phyloP scores from a whole-genome alignment of 2,113 vertebrate species.

The Pelecanoides urinatrix region DNA sequence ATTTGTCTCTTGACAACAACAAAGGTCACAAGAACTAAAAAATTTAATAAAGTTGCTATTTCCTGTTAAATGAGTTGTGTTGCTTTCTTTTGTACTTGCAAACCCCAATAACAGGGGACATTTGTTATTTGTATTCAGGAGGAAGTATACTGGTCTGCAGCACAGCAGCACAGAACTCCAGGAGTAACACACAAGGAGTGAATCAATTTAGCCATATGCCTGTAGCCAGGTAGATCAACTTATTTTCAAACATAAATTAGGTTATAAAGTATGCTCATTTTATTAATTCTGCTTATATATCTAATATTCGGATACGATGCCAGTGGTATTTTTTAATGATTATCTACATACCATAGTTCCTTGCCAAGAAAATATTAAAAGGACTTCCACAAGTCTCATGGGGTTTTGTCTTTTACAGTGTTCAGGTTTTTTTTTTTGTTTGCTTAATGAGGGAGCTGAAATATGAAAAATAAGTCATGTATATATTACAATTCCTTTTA shows the following conservation, averaged over 20 bases:
- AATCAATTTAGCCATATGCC: not conserved
- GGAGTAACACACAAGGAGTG: not conserved
- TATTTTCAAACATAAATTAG: not conserved
- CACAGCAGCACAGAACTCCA: not conserved
- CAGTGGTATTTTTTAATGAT: conserved; percentile 2
- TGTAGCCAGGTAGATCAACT: conserved; percentile 47
- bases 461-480: not conserved
- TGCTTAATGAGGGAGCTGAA: not conserved
- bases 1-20: conserved; percentile 21
- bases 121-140: conserved; percentile 62
- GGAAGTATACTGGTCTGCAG: not conserved
- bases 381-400: not conserved
- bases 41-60: conserved; percentile 51
- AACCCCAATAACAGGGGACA: conserved; percentile 6
- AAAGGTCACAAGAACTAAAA: conserved; percentile 1
- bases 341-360: not conserved
- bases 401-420: not conserved
- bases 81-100: conserved; percentile 10
- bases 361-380: not conserved
- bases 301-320: conserved; percentile 3
- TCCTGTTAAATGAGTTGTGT: conserved; percentile 25
- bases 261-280: not conserved
- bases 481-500: not conserved
- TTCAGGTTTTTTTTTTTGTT: not conserved
- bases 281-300: not conserved